These are phyloP conservation scores for Heterohyrax brucei DNA, from an alignment of 2,797 vertebrate species.

Conservation along the genomic window DNA sequence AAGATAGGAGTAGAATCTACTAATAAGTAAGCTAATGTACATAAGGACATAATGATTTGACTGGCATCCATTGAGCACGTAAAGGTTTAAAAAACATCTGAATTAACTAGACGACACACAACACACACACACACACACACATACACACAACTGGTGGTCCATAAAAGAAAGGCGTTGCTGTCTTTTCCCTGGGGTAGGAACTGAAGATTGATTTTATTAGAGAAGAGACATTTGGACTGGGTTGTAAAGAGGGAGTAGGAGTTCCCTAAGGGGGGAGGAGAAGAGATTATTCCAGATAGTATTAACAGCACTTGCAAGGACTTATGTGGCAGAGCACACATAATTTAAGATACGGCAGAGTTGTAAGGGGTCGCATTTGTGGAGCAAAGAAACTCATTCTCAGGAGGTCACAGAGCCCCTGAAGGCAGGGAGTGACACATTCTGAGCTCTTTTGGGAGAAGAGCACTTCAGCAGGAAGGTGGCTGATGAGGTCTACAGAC, in stretches of 20 bases:
- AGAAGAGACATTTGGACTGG: not conserved
- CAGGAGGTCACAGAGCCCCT: fast-evolving
- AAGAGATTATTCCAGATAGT: not conserved
- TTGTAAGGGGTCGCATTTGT: not conserved
- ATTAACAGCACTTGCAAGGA: not conserved
- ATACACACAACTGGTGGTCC: not conserved
- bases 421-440: no score
- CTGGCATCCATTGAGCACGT: not conserved
- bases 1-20: not conserved
- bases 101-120: not conserved
- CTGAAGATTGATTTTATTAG: not conserved
- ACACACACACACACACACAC: not conserved
- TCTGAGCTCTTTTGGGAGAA: not conserved
- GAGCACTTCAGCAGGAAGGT: not conserved
- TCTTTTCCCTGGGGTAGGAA: not conserved
- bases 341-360: not conserved
- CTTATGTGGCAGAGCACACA: not conserved
- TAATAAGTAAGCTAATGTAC: not conserved
- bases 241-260: not conserved
- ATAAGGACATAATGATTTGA: not conserved
- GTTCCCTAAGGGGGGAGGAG: not conserved
- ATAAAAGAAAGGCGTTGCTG: not conserved
- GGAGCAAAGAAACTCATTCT: not conserved
- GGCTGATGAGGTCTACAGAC: not conserved
- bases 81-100: not conserved